These are phyloP conservation scores for Pelecanoides urinatrix DNA, from an alignment of 2,113 vertebrate genomes.

Conservation along the genomic window DNA sequence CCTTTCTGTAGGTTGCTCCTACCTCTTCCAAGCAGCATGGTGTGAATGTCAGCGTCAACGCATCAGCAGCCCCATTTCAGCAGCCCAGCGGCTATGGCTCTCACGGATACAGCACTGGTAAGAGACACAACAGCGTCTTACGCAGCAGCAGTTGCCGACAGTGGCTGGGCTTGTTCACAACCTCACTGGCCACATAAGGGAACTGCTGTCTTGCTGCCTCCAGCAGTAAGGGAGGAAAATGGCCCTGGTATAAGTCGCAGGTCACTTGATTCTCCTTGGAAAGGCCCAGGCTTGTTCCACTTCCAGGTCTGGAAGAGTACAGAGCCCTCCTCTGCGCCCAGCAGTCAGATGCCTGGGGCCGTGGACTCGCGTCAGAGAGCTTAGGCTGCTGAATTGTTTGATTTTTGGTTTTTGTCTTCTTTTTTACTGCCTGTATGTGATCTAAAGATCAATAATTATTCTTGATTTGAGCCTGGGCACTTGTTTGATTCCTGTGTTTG, in stretches of 20 bases:
- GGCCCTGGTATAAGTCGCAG: neutral
- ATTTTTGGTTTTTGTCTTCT: neutral
- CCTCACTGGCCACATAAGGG: neutral
- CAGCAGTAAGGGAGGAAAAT: neutral
- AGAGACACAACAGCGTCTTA: neutral
- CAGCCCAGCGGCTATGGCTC: constrained; percentile 96
- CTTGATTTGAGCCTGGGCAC: neutral
- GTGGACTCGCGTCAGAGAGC: neutral
- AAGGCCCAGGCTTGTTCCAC: neutral
- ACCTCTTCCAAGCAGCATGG: constrained; percentile 98
- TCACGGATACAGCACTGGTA: constrained; percentile 95
- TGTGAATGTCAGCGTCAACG: constrained; percentile 96
- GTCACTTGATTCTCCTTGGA: neutral
- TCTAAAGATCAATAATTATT: neutral
- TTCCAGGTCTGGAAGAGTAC: neutral
- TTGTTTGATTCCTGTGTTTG: neutral
- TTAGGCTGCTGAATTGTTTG: neutral
- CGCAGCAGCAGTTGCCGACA: neutral
- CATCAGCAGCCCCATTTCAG: constrained; percentile 92
- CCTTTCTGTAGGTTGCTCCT: constrained; percentile 86
- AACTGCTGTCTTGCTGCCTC: neutral
- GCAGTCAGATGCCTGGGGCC: neutral
- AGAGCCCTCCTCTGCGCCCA: neutral
- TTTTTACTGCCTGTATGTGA: neutral
- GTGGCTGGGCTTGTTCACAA: neutral